These are phyloP conservation scores for Tinamus guttatus DNA, from an alignment of 2,113 vertebrate species.

Conservation along the genomic window DNA sequence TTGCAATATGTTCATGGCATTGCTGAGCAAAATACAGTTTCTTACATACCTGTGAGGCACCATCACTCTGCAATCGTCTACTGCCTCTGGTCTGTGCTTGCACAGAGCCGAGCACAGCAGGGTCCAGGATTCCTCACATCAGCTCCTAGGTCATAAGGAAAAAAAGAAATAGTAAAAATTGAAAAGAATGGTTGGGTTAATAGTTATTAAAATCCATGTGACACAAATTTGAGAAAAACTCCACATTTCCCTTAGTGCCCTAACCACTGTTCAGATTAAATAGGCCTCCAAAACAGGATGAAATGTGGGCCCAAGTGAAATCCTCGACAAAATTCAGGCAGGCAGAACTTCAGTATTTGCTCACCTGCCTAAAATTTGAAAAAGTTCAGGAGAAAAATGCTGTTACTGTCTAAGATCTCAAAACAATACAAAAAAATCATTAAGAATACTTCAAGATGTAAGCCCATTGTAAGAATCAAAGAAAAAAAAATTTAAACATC, in stretches of 20 bases:
- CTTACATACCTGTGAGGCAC: slow-evolving; percentile 48
- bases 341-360: background rate
- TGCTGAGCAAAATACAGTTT: background rate
- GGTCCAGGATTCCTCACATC: background rate
- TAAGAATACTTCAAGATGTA: background rate
- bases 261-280: background rate
- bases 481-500: background rate
- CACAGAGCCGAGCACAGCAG: background rate
- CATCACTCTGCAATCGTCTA: slow-evolving; percentile 26
- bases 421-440: background rate
- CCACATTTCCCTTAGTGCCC: background rate
- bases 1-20: background rate
- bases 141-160: slow-evolving; percentile 20
- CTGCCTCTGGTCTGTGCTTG: background rate
- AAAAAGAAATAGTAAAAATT: background rate
- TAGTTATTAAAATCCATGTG: background rate
- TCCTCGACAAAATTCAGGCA: background rate
- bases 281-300: background rate
- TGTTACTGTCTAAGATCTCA: background rate
- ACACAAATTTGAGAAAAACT: background rate
- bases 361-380: background rate
- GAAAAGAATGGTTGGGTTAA: background rate
- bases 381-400: background rate
- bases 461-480: background rate
- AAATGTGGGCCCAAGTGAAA: background rate